phyloP scores from a whole-genome alignment of 1,140 invertebrate species.

The Lithobius niger region DNA sequence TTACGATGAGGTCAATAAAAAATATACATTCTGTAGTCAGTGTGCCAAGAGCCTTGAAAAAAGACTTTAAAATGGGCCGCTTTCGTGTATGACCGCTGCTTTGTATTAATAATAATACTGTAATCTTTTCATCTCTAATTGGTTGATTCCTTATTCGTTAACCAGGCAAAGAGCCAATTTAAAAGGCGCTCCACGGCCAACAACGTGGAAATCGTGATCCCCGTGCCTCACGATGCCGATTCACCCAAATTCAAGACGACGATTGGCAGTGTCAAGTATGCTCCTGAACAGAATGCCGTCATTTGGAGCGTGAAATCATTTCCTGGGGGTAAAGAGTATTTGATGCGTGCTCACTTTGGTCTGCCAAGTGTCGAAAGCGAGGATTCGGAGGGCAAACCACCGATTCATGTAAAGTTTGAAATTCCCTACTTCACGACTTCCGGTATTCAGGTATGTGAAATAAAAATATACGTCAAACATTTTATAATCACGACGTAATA shows the following conservation, averaged over 20 bases:
- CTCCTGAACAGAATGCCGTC: slow-evolving; percentile 93
- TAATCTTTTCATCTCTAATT: background rate
- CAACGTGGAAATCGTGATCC: slow-evolving; percentile 98
- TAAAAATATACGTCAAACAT: too few relatives aligned
- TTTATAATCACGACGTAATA: too few relatives aligned
- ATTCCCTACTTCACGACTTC: slow-evolving; percentile 99
- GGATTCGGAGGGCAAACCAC: slow-evolving; percentile 91
- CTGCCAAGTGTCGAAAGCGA: slow-evolving; percentile 91
- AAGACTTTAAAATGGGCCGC: background rate
- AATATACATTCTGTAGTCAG: too few relatives aligned
- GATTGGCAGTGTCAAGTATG: slow-evolving; percentile 94
- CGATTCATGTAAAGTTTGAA: slow-evolving; percentile 98
- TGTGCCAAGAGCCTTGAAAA: too few relatives aligned
- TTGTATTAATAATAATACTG: background rate
- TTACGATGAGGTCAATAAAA: too few relatives aligned
- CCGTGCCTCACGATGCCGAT: slow-evolving; percentile 95
- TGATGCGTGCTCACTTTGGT: slow-evolving; percentile 99
- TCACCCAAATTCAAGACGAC: slow-evolving; percentile 98
- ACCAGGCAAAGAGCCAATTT: slow-evolving; percentile 89
- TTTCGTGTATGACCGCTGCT: background rate
- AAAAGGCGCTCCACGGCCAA: slow-evolving; percentile 96
- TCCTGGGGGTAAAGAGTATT: slow-evolving; percentile 94
- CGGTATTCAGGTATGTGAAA: slow-evolving; percentile 73
- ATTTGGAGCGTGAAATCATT: slow-evolving; percentile 99
- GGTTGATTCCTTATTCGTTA: slow-evolving; percentile 8